Conservation (phyloP, 1,140 invertebrate species). For the Catajapyx aquilonaris region DNA sequence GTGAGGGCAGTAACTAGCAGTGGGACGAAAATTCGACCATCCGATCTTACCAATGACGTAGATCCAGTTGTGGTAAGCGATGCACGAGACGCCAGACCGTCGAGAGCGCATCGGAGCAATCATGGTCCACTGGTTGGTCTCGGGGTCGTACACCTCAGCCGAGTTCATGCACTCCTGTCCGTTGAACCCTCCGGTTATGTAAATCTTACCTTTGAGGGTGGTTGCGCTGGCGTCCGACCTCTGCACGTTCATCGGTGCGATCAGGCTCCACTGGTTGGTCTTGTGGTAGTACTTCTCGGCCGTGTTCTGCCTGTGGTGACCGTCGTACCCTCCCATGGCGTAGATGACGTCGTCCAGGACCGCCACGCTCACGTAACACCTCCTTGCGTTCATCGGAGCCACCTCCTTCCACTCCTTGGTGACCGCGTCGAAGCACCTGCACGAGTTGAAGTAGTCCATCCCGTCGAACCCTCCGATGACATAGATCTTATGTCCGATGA, state of each 20-base stretch:
- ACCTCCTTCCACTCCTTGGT: constrained; percentile 37
- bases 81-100: constrained; percentile 33
- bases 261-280: constrained; percentile 37
- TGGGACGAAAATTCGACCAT: too few species aligned
- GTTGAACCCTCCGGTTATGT: constrained; percentile 73
- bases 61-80: constrained; percentile 27
- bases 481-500: constrained; percentile 35
- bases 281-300: constrained; percentile 51
- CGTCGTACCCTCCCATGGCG: constrained; percentile 73
- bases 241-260: constrained; percentile 41
- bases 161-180: constrained; percentile 68
- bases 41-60: constrained; percentile 28
- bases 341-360: constrained; percentile 50
- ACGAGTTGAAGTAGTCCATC: constrained; percentile 37
- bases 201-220: constrained; percentile 41
- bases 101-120: constrained; percentile 38
- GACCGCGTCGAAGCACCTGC: constrained; percentile 37
- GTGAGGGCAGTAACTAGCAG: too few species aligned
- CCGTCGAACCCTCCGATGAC: constrained; percentile 46
- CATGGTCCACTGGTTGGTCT: constrained; percentile 64
- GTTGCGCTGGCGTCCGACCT: constrained; percentile 57
- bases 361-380: constrained; percentile 43
- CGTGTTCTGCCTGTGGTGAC: constrained; percentile 49
- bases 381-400: constrained; percentile 36
- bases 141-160: constrained; percentile 65